These are phyloP conservation scores for Platycnemis pennipes DNA, from an alignment of 2,888 invertebrate genomes.

Conservation along the genomic window DNA sequence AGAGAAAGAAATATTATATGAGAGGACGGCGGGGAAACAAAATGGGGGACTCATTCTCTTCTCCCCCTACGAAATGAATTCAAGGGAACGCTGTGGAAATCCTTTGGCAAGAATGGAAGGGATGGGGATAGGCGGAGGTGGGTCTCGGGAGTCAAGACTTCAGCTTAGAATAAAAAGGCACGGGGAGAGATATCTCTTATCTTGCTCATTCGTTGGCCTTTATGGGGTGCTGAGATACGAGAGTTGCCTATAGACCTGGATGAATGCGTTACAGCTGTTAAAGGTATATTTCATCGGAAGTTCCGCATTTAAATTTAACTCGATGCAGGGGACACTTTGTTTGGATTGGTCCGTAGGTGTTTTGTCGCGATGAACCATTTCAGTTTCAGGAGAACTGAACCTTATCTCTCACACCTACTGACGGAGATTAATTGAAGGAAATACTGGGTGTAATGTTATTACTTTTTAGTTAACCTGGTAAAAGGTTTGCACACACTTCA, in stretches of 20 bases:
- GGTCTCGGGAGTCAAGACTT: background rate
- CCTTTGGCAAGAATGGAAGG: background rate
- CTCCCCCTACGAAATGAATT: background rate
- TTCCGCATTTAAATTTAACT: background rate
- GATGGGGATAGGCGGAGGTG: background rate
- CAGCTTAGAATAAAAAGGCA: conserved; percentile 2
- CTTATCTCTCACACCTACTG: no score
- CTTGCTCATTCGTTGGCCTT: background rate
- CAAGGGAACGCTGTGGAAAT: background rate
- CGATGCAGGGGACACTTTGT: background rate
- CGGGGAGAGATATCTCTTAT: conserved; percentile 22
- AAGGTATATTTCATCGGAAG: background rate
- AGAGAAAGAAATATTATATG: conserved; percentile 47
- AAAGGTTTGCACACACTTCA: no score
- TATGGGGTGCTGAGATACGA: conserved; percentile 23
- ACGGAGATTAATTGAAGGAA: no score
- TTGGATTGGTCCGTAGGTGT: background rate
- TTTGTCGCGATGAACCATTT: background rate
- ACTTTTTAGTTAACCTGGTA: no score
- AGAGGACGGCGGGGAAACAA: conserved; percentile 6
- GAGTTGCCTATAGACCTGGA: background rate
- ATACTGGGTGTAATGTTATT: no score
- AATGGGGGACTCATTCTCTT: conserved; percentile 1
- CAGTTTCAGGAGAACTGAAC: no score
- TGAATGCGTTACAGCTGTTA: background rate